Base-by-base conservation (phyloP, 2,888 invertebrate species). In the Tetragonisca angustula region DNA sequence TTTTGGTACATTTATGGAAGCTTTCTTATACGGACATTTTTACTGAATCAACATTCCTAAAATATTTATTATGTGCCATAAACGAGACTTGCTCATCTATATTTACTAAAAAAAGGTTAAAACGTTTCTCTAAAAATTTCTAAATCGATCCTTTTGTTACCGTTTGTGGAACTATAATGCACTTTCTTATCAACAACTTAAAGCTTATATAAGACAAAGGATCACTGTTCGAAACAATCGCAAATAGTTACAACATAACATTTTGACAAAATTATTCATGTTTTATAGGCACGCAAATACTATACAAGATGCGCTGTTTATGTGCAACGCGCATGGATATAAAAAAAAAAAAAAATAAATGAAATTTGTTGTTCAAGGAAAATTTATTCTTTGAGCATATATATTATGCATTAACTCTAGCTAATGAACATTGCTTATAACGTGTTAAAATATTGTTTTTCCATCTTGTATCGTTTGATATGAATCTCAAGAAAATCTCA, bases 61-160 rank as follows among this genome's bases (percentile, higher is more conserved):
- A 61, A 71, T 83, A 69, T 83, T 79, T 87, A 81, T 68, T 85
- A 79, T 76, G 88, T 87, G 89, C 87, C 88, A 91, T 90, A 78
- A 79, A 70, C 59, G 82, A 79, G 75, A 77, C 76, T 83, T 83
- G 78, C 82, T 87, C 83, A 81, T 72, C 73, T 75, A 67, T 72
- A 83, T n/a, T 43, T 56, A 68, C 75, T 59, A 9, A n/a, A 56
- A 70, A 52, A 56, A n/a, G 17, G 64, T 59, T 13, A 9, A 64
- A 68, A 62, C n/a, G 43, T 75, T 68, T 81, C 56, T 84, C 32
- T 59, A 52, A 52, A 61, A 52, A 69, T 67, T n/a, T 75, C 52
- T 72, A 76, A 75, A 83, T 78, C 68, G 32, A 50, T 43, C 49
- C 56, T 70, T 71, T 17, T 75, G 50, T 68, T 71, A 32, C 19